Base-by-base conservation (phyloP, 2,888 invertebrate species). In the Eristalinus aeneus region DNA sequence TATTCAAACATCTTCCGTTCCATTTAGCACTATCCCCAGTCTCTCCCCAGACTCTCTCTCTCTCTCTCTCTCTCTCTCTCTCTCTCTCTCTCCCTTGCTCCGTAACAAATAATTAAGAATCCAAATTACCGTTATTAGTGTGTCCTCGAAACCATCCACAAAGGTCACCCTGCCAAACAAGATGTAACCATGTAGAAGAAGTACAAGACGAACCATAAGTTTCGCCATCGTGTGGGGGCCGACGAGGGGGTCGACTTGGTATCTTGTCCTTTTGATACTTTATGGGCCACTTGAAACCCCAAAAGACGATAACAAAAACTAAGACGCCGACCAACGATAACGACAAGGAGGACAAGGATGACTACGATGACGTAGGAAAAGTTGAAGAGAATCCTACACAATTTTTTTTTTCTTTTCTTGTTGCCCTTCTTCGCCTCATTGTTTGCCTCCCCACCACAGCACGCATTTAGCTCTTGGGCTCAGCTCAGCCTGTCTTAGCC, bases 51-150 rank as follows among this genome's bases (percentile, higher is more conserved):
- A 64, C 39, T 20, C 31, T 75, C 71, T 32, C 16, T 23, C 20
- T 61, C 12, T 10, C 2, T 8, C 34, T 67, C 32, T 61, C 12
- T 69, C 53, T 67, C 46, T 23, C 23, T 34, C 16, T 36, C 34
- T 23, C n/a, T 63, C 4, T 6, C 12, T 3, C 11, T 32, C 60
- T 36, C 23, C 34, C 0, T 27, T 36, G 36, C 67, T 68, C 22
- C 64, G 31, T 73, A 60, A 27, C 76, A 85, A 82, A 86, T 86
- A 86, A 86, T 86, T 86, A 86, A 82, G 86, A 82, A 86, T 86
- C 86, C 78, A 81, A 86, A 86, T 86, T 78, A 78, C 82, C 81
- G 82, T 82, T 86, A 86, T 86, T 86, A 82, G 77, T 78, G 65
- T 81, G 82, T 78, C 82, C 82, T 86, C 77, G 71, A 74, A 74